Evolutionary conservation across 2,797 vertebrate genomes (phyloP).

Genomic region (Pagetopsis macropterus): DNA sequence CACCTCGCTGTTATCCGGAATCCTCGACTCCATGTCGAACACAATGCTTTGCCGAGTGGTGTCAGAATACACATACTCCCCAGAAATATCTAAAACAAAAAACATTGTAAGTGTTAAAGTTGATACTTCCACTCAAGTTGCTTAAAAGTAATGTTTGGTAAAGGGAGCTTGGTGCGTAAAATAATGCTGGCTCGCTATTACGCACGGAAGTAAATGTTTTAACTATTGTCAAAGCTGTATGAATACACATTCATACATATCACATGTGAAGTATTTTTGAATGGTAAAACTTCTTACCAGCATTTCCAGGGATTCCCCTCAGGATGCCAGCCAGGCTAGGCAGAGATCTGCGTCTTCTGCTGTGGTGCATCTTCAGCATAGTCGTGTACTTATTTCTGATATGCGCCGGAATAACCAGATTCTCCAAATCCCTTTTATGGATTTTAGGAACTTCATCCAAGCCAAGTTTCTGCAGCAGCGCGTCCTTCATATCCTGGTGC

Average conservation of each 20-base stretch:
- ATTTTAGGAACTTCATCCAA: constrained; percentile 84
- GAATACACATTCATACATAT: background rate
- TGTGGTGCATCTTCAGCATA: constrained; percentile 85
- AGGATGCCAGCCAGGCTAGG: constrained; percentile 91
- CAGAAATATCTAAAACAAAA: constrained; percentile 82
- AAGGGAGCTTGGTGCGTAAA: constrained; percentile 42
- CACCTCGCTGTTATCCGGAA: constrained; percentile 92
- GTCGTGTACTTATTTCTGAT: constrained; percentile 87
- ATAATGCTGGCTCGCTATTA: constrained; percentile 18
- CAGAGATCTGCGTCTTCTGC: constrained; percentile 83
- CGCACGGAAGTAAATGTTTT: constrained; percentile 19
- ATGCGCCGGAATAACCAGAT: constrained; percentile 87
- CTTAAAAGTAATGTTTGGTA: background rate
- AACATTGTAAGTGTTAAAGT: background rate
- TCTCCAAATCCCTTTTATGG: constrained; percentile 86
- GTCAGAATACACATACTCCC: constrained; percentile 88
- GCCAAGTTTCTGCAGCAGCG: constrained; percentile 86
- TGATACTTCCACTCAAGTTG: accelerated
- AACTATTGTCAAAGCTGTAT: background rate
- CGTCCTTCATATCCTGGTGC: constrained; percentile 85
- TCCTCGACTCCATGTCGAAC: constrained; percentile 91
- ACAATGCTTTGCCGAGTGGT: constrained; percentile 85
- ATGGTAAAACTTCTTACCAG: constrained; percentile 79
- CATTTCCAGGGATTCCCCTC: constrained; percentile 87
- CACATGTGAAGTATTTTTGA: background rate